A percentile compares a stretch with the other conserved stretches of the same genome.
Evolutionary conservation across 1,140 invertebrate genomes (phyloP).

Genomic region (Pinna nobilis): DNA sequence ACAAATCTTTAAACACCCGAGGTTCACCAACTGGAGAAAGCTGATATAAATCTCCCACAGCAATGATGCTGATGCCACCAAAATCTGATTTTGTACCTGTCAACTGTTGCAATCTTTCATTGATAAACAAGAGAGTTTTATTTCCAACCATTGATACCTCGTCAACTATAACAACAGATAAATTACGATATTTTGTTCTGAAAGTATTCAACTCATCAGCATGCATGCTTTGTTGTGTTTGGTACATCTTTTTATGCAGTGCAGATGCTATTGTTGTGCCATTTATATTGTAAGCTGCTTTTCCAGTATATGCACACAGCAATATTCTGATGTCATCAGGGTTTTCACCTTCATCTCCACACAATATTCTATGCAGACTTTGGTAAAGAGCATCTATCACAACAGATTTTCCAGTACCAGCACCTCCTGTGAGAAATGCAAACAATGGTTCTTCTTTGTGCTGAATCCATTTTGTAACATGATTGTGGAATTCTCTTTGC

Average conservation of each 20-base stretch:
- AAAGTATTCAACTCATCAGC: conserved; percentile 34
- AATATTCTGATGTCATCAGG: conserved; percentile 33
- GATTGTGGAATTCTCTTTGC: conserved; percentile 37
- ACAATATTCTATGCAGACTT: conserved; percentile 27
- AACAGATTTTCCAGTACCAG: conserved; percentile 44
- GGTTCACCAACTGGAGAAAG: conserved; percentile 42
- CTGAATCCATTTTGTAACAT: conserved; percentile 27
- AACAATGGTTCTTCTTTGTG: conserved; percentile 28
- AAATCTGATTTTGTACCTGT: conserved; percentile 36
- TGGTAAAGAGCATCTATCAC: conserved; percentile 39
- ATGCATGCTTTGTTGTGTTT: conserved; percentile 20
- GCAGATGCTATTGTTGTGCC: conserved; percentile 24
- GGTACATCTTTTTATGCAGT: conserved; percentile 30
- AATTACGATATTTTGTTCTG: conserved; percentile 18
- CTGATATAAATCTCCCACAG: conserved; percentile 47
- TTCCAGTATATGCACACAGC: conserved; percentile 46
- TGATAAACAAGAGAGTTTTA: conserved; percentile 33
- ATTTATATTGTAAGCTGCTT: conserved; percentile 41
- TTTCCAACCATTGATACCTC: conserved; percentile 51
- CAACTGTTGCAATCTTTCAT: conserved; percentile 39
- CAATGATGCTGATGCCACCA: conserved; percentile 41
- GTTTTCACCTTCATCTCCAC: conserved; percentile 36
- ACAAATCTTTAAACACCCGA: conserved; percentile 38
- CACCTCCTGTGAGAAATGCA: conserved; percentile 42
- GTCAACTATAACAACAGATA: conserved; percentile 45